Base-by-base conservation (phyloP, 2,113 vertebrate species). In the Lipophrys pholis region DNA sequence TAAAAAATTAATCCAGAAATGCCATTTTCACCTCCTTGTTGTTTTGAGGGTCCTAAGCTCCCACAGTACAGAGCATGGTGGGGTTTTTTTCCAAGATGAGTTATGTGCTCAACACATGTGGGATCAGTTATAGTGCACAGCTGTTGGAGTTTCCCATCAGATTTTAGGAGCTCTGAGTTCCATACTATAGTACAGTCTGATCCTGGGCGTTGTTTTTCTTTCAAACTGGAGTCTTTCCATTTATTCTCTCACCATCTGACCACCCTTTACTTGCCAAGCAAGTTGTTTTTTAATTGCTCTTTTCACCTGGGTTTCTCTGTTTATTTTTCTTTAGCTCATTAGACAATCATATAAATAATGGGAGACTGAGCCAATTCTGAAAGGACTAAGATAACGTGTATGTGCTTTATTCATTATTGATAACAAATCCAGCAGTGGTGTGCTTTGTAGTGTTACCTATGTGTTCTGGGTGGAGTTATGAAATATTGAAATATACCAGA, bases 111-210 rank as follows among this genome's bases (percentile, higher is more conserved):
- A 36, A 72, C 48, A 45, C 81, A 79, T 69, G 42, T 77, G 77
- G 79, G 74, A 81, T 82, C 76, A 84, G 66, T 85, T 82, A 81
- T 69, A 48, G 30, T 35, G 12, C 62, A 68, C 81, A 87, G 63
- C 79, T 89, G 76, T 30, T 77, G 77, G 6, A 30, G 46, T 82
- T 76, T 75, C 48, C 58, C 58, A 73, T 76, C 49, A 50, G 59
- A 59, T 69, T 53, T 50, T 55, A 63, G 15, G 6, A 10, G 54
- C 73, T 80, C 45, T 52, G 8, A 64, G 71, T 38, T 41, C 35
- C 45, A 81, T 17, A 42, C 5, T 68, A 9, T 14, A 52, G 60
- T 55, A 42, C 42, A 36, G 12, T 74, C 42, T 71, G 76, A 55
- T 72, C 57, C 41, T 36, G 16, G 51, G 61, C 11, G 17, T 67